A percentile compares a stretch with the other conserved stretches of the same genome.
These are phyloP conservation scores for Propithecus coquereli DNA, from an alignment of 2,113 vertebrate genomes.

Conservation along the genomic window DNA sequence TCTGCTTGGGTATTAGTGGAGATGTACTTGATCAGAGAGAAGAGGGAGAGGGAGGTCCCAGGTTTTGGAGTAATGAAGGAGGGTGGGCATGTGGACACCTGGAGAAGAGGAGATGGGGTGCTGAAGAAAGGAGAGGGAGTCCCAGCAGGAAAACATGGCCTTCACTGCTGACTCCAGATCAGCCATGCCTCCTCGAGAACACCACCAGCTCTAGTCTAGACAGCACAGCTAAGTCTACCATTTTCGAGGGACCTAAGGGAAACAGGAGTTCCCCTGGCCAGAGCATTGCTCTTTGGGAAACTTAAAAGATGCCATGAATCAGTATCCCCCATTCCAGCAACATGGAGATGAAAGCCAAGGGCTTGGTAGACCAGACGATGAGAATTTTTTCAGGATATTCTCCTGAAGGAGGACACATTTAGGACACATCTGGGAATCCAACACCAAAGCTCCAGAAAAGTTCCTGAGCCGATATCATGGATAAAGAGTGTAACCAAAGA, in stretches of 20 bases:
- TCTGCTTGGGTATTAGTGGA: neutral
- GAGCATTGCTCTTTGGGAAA: neutral
- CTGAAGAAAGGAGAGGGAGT: neutral
- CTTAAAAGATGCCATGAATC: neutral
- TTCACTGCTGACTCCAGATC: neutral
- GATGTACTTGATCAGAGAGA: neutral
- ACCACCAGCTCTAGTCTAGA: neutral
- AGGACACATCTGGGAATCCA: neutral
- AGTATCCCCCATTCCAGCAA: neutral
- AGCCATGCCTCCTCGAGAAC: neutral
- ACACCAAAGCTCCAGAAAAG: neutral
- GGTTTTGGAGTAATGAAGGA: neutral
- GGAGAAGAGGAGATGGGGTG: neutral
- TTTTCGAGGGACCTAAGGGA: neutral
- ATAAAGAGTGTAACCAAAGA: neutral
- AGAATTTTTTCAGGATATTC: neutral
- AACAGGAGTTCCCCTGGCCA: neutral
- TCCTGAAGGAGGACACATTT: neutral
- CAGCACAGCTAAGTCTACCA: neutral
- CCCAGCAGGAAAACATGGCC: neutral
- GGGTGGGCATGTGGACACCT: neutral
- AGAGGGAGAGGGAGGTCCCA: neutral
- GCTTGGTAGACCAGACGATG: neutral
- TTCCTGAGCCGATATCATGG: neutral
- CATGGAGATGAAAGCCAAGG: neutral